Conservation (phyloP, 2,113 vertebrate species). For the Shinisaurus crocodilurus region DNA sequence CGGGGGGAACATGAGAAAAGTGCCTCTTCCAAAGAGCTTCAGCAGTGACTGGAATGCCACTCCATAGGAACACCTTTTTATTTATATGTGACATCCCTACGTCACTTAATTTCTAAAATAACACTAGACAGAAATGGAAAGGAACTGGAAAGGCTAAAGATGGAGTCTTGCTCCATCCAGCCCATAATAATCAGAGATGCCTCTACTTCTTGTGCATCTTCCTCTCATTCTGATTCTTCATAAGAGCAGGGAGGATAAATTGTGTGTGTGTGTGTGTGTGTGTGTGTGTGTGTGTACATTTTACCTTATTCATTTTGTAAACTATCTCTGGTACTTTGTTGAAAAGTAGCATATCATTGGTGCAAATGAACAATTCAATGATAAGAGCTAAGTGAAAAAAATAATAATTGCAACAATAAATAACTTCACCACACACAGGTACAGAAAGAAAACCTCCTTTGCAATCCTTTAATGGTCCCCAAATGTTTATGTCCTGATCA, state of each 20-base stretch:
- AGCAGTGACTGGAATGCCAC: no score
- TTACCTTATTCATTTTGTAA: no score
- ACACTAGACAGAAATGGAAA: neutral
- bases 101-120: neutral
- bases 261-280: neutral
- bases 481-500: neutral
- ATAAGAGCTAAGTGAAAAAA: neutral
- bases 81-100: neutral
- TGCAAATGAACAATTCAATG: neutral
- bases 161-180: neutral
- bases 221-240: no score
- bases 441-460: neutral
- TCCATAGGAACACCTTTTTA: no score
- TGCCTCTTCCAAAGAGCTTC: no score
- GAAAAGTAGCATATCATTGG: no score
- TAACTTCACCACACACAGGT: neutral
- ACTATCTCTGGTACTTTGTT: no score
- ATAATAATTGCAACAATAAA: no score
- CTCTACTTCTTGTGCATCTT: neutral
- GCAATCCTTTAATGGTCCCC: neutral
- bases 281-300: no score
- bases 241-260: neutral
- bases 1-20: no score
- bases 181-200: neutral
- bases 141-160: neutral